Base-by-base conservation (phyloP, 2,797 vertebrate genomes). In the Rhinogobio ventralis region DNA sequence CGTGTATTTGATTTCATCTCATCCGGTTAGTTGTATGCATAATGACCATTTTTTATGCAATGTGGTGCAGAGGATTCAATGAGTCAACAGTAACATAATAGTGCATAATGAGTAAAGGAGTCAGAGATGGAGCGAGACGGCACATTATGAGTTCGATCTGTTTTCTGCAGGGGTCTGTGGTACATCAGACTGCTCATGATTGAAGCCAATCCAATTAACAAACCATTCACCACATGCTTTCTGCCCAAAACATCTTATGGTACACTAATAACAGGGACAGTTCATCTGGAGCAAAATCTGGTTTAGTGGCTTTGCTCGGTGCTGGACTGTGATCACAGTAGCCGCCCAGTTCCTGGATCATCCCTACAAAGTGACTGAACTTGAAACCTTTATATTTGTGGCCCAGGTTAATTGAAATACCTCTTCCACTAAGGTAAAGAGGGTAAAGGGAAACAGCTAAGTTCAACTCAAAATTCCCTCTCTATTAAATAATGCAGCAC, bases 221-320 rank as follows among this genome's bases (percentile, higher is more conserved):
- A 81, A 53, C 53, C 36, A 72, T 51, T 33, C n/a, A 62, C 68
- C 68, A 46, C 68, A 82, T 71, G 67, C 51, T 39, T 45, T 82
- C 39, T 60, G 49, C n/a, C 80, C 53, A 42, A 82, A 84, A 78
- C 82, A 84, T 46, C 83, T 60, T 62, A 33, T 64, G 69, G 45
- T 51, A 46, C 57, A 49, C 64, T 68, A 80, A 53, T 80, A 80
- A 80, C 46, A 68, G 62, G 30, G 78, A 36, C 30, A 39, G 20
- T 53, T 9, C 7, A 30, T 53, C 20, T 36, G 78, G 64, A 68
- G 20, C 62, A 68, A 30, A 14, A 66, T 68, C 42, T 64, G 57
- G 25, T 79, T 64, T 23, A 79, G 57, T 64, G 76, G 42, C 39
- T 53, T 25, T 53, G 28, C 62, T 51, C 25, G 4, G 10, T 45